Evolutionary conservation across 2,797 vertebrate genomes (phyloP).

Genomic region (Mus spretus): DNA sequence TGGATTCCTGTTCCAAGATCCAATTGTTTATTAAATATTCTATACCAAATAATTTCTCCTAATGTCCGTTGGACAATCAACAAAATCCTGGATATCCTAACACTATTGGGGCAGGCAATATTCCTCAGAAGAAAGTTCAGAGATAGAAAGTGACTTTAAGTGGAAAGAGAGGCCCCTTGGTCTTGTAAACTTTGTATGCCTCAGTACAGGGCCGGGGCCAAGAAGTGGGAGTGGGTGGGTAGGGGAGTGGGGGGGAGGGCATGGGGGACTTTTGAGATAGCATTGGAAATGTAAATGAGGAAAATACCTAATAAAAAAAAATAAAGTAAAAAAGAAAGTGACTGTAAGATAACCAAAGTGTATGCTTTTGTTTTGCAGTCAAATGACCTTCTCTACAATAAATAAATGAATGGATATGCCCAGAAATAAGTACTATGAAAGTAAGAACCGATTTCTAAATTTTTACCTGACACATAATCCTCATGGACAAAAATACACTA

Average conservation of each 20-base stretch:
- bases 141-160: neutral
- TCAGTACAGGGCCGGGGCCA: no score
- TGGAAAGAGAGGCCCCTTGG: no score
- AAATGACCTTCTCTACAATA: neutral
- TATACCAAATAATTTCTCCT: slow-evolving; percentile 7
- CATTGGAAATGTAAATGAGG: no score
- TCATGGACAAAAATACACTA: neutral
- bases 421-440: neutral
- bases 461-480: neutral
- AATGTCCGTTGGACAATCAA: neutral
- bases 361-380: neutral
- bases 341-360: slow-evolving; percentile 3
- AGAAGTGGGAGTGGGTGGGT: no score
- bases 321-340: neutral
- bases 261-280: no score
- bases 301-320: no score
- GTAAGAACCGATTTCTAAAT: slow-evolving; percentile 1
- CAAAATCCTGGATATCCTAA: neutral
- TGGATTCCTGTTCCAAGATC: slow-evolving; percentile 27
- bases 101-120: neutral
- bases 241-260: no score
- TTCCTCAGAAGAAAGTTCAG: slow-evolving; percentile 32
- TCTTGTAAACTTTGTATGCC: no score
- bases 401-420: neutral
- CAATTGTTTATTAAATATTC: slow-evolving; percentile 2